Percentiles rank a stretch among this genome's conserved stretches.
phyloP scores from a whole-genome alignment of 2,888 invertebrate genomes.

The Morpho achilles region DNA sequence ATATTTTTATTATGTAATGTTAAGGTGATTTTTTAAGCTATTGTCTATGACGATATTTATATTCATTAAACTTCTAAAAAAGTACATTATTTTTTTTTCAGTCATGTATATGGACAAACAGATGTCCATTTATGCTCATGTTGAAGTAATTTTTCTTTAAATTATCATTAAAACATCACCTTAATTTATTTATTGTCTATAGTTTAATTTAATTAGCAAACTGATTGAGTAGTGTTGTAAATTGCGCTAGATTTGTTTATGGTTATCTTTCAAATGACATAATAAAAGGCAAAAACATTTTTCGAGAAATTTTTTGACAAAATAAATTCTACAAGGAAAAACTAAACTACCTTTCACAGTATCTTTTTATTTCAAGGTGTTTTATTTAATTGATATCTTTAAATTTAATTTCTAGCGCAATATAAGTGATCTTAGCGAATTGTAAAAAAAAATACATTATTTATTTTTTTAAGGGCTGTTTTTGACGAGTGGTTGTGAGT shows the following conservation, averaged over 20 bases:
- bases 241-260: slow-evolving; percentile 10
- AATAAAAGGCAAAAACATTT: too few relatives aligned
- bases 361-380: too few relatives aligned
- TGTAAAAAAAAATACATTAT: slow-evolving; percentile 23
- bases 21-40: slow-evolving; percentile 29
- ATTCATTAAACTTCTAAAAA: too few relatives aligned
- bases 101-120: too few relatives aligned
- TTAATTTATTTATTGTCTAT: slow-evolving; percentile 21
- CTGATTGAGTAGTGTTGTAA: slow-evolving; percentile 10
- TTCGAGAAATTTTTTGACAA: too few relatives aligned
- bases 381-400: too few relatives aligned
- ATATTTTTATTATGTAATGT: slow-evolving; percentile 20
- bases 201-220: slow-evolving; percentile 20
- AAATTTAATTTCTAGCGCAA: slow-evolving; percentile 10
- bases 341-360: background rate
- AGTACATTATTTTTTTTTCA: too few relatives aligned
- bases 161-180: slow-evolving; percentile 21
- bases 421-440: slow-evolving; percentile 15
- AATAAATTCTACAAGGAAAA: background rate
- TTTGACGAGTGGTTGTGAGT: slow-evolving; percentile 46
- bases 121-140: too few relatives aligned
- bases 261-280: background rate
- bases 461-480: slow-evolving; percentile 36
- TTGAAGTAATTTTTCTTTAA: too few relatives aligned
- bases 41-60: too few relatives aligned